Conservation (phyloP, 2,113 vertebrate genomes). For the Scomber colias region DNA sequence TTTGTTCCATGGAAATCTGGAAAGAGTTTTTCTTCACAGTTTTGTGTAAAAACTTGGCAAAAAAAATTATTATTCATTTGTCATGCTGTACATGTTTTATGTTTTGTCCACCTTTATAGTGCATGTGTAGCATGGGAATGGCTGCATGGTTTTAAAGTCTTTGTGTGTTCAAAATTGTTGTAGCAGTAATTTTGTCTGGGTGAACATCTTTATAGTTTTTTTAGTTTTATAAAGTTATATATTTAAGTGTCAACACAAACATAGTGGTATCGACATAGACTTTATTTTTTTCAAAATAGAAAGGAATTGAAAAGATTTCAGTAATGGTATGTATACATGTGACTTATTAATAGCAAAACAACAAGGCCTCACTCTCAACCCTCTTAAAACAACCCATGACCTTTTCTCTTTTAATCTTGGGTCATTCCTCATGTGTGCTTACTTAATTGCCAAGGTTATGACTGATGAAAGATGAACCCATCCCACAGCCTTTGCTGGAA, state of each 20-base stretch:
- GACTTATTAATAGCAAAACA: background rate
- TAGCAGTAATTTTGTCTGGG: background rate
- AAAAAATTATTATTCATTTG: background rate
- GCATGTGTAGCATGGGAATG: background rate
- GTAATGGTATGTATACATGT: background rate
- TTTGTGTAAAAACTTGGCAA: constrained; percentile 21
- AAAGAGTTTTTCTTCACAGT: constrained; percentile 30
- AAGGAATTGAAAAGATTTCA: constrained; percentile 3
- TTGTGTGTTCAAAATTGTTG: background rate
- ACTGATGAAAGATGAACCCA: constrained; percentile 74
- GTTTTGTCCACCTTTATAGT: background rate
- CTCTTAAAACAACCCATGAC: constrained; percentile 46
- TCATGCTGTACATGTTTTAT: background rate
- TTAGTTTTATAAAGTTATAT: background rate
- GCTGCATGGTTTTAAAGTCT: background rate
- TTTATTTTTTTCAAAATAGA: background rate
- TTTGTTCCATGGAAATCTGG: constrained; percentile 41
- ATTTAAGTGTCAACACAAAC: background rate
- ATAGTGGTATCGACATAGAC: background rate
- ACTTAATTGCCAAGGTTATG: constrained; percentile 72
- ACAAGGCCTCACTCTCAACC: constrained; percentile 19
- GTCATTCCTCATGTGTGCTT: constrained; percentile 66
- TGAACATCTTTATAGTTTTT: background rate
- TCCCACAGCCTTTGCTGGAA: constrained; percentile 52
- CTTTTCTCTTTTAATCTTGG: constrained; percentile 51